A percentile compares a stretch with the other conserved stretches of the same genome.
These are phyloP conservation scores for Merluccius polli DNA, from an alignment of 2,797 vertebrate genomes.

Conservation along the genomic window DNA sequence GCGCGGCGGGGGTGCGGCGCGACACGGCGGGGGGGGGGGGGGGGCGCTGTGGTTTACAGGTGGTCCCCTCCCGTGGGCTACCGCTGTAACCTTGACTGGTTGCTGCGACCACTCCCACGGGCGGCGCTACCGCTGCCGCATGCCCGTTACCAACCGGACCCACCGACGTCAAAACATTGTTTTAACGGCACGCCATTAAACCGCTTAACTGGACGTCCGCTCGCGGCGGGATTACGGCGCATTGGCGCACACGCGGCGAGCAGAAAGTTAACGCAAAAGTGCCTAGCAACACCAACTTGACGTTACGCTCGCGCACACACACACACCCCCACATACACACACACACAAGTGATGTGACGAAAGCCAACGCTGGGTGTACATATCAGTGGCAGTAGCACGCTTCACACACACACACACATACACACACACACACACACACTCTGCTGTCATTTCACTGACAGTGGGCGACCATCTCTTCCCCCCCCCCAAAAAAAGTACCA, in stretches of 20 bases:
- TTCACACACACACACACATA: constrained; percentile 9
- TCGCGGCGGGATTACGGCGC: neutral
- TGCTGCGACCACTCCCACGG: constrained; percentile 66
- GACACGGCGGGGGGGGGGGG: too few relatives aligned
- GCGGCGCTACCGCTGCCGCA: too few relatives aligned
- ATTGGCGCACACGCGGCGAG: neutral
- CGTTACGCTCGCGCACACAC: constrained; percentile 48
- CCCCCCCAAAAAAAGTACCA: constrained; percentile 26
- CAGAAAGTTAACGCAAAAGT: constrained; percentile 5
- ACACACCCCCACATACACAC: constrained; percentile 30
- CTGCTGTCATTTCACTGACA: constrained; percentile 47
- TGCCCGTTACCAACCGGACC: too few relatives aligned
- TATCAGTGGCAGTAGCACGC: neutral
- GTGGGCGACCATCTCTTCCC: neutral
- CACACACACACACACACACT: constrained; percentile 3
- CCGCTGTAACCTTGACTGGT: constrained; percentile 26
- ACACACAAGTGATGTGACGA: neutral
- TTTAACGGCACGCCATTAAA: neutral
- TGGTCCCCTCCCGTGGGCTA: constrained; percentile 25
- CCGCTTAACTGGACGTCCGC: neutral
- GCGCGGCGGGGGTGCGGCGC: too few relatives aligned
- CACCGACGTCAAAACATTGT: neutral
- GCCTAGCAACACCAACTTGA: constrained; percentile 51
- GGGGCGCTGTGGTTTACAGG: constrained; percentile 53
- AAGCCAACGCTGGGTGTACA: neutral